Evolutionary conservation across 2,113 vertebrate genomes (phyloP).

Genomic region (Macquaria ambigua): DNA sequence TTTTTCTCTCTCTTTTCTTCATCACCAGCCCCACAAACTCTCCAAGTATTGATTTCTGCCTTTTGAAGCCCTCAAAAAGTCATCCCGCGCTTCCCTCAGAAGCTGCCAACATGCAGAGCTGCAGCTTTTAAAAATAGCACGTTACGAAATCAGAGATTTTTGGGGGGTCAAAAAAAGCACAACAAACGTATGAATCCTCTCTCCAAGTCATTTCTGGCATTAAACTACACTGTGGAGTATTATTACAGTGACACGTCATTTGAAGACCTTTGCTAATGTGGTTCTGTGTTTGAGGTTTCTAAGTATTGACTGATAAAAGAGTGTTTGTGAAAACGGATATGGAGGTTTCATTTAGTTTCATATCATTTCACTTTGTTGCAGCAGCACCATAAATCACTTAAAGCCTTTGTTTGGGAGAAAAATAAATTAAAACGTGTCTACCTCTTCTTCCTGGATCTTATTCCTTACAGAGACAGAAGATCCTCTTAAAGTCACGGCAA

Average conservation of each 20-base stretch:
- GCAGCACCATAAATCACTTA: neutral
- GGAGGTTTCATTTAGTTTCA: neutral
- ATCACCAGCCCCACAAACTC: constrained; percentile 12
- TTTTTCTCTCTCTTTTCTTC: constrained; percentile 13
- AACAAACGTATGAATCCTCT: neutral
- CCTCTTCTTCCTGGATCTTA: neutral
- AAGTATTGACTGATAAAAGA: neutral
- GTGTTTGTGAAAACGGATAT: neutral
- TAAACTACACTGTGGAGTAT: neutral
- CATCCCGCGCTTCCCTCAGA: neutral
- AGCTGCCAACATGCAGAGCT: constrained; percentile 5
- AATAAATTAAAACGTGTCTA: neutral
- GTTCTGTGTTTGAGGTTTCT: neutral
- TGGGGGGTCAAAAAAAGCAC: neutral
- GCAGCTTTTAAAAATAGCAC: constrained; percentile 13
- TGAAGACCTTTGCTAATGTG: neutral
- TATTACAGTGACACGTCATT: neutral
- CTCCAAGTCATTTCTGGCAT: neutral
- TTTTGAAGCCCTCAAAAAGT: constrained; percentile 10
- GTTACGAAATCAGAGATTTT: neutral
- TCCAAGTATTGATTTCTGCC: constrained; percentile 13
- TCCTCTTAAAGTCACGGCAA: neutral
- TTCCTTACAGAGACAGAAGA: neutral
- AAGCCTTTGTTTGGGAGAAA: neutral
- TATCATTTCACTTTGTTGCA: neutral